Evolutionary conservation across 2,113 vertebrate species (phyloP).

Genomic region (Pygoscelis antarcticus): DNA sequence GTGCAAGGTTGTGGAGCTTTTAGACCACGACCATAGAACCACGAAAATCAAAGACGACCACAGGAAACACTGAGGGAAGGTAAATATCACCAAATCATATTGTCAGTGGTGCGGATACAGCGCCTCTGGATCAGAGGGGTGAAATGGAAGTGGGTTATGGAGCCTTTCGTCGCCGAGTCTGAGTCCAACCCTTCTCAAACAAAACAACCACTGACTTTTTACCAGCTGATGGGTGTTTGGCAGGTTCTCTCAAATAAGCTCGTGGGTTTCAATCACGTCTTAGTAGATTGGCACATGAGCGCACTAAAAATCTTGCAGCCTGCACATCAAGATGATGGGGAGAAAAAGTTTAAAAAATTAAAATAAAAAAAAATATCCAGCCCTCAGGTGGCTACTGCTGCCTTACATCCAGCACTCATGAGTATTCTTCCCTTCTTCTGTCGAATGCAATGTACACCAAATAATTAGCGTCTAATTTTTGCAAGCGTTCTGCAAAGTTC

Average conservation of each 20-base stretch:
- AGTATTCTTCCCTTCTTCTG: not conserved
- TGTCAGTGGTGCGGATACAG: not conserved
- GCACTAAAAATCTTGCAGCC: not conserved
- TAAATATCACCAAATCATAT: not conserved
- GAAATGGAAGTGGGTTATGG: not conserved
- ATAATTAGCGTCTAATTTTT: accelerated
- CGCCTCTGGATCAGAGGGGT: not conserved
- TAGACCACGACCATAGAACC: accelerated
- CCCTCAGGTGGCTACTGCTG: not conserved
- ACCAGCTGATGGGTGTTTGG: not conserved
- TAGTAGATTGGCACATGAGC: not conserved
- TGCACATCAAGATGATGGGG: not conserved
- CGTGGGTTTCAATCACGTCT: not conserved
- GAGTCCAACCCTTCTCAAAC: not conserved
- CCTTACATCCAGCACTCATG: not conserved
- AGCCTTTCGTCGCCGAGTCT: not conserved
- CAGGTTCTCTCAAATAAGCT: not conserved
- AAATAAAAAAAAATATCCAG: not conserved
- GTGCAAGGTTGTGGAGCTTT: not conserved
- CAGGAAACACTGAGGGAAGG: not conserved
- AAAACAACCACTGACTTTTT: not conserved
- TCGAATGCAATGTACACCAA: accelerated
- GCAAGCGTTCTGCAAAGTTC: not conserved
- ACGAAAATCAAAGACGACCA: not conserved
- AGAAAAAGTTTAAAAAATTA: not conserved